Percentiles rank a stretch among this genome's conserved stretches.
These are phyloP conservation scores for Piezodorus guildinii DNA, from an alignment of 1,140 invertebrate genomes.

Conservation along the genomic window DNA sequence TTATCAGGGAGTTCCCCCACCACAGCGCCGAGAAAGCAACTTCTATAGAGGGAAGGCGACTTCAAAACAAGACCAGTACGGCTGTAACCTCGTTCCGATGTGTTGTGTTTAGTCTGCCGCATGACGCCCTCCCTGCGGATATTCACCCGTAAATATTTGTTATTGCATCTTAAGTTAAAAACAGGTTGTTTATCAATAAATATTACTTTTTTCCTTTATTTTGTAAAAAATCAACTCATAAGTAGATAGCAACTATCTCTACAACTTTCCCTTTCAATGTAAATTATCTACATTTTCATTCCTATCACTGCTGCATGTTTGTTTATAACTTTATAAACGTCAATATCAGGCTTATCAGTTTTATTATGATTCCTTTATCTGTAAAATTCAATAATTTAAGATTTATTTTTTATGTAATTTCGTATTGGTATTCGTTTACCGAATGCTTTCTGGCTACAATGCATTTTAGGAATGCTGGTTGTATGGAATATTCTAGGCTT, in stretches of 20 bases:
- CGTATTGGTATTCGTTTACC: too few species aligned
- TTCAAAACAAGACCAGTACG: not conserved
- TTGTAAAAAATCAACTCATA: not conserved
- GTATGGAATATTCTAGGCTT: too few species aligned
- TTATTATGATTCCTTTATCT: too few species aligned
- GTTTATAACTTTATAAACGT: too few species aligned
- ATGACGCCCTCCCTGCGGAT: conserved; percentile 5
- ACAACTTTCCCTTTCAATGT: not conserved
- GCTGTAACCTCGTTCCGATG: conserved; percentile 1
- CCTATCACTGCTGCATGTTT: not conserved
- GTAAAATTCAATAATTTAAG: too few species aligned
- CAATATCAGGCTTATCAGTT: too few species aligned
- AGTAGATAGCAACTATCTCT: not conserved
- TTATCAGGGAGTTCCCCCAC: not conserved
- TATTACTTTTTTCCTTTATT: not conserved
- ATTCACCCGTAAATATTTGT: not conserved
- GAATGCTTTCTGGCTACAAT: too few species aligned
- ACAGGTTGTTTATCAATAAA: not conserved
- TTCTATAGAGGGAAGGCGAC: not conserved
- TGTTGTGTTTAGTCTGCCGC: not conserved
- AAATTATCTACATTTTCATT: not conserved
- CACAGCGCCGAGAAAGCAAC: not conserved
- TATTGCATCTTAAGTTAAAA: not conserved
- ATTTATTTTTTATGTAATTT: too few species aligned
- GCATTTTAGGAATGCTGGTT: too few species aligned